These are phyloP conservation scores for Metridium senile DNA, from an alignment of 92 coral and sea anemone genomes.

Conservation along the genomic window DNA sequence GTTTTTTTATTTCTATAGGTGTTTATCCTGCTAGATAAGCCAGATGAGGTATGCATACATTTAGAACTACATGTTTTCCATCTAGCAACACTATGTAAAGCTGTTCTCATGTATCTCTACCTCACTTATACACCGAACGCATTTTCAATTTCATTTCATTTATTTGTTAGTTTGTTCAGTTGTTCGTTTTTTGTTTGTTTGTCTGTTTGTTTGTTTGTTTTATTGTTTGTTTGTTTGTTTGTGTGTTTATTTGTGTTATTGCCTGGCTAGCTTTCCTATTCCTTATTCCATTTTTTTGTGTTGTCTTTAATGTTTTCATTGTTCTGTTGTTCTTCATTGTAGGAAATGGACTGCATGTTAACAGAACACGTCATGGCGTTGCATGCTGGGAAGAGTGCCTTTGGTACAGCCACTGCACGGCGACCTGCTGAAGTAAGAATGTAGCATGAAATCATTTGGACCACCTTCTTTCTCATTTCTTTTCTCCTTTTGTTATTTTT, in stretches of 20 bases:
- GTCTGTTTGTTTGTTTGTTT: too few species aligned
- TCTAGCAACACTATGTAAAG: too few species aligned
- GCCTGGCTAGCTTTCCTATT: too few species aligned
- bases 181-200: too few species aligned
- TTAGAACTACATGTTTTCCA: too few species aligned
- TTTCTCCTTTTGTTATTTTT: neutral
- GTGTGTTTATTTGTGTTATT: too few species aligned
- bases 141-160: too few species aligned
- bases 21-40: slow-evolving; percentile 90
- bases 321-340: neutral
- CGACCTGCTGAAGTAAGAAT: slow-evolving; percentile 66
- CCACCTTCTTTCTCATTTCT: neutral
- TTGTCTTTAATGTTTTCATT: neutral
- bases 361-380: slow-evolving; percentile 99
- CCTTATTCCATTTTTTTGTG: too few species aligned
- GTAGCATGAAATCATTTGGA: neutral
- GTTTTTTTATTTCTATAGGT: slow-evolving; percentile 56
- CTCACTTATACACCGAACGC: too few species aligned
- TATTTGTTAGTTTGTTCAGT: too few species aligned
- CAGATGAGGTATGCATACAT: slow-evolving; percentile 78
- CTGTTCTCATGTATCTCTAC: too few species aligned
- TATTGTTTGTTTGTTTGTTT: too few species aligned
- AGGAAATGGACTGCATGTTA: slow-evolving; percentile 97
- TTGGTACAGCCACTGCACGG: slow-evolving; percentile 70
- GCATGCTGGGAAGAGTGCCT: slow-evolving; percentile 83